Percentiles rank a stretch among this genome's conserved stretches.
Conservation (phyloP, 2,797 vertebrate genomes). For the Characodon lateralis region DNA sequence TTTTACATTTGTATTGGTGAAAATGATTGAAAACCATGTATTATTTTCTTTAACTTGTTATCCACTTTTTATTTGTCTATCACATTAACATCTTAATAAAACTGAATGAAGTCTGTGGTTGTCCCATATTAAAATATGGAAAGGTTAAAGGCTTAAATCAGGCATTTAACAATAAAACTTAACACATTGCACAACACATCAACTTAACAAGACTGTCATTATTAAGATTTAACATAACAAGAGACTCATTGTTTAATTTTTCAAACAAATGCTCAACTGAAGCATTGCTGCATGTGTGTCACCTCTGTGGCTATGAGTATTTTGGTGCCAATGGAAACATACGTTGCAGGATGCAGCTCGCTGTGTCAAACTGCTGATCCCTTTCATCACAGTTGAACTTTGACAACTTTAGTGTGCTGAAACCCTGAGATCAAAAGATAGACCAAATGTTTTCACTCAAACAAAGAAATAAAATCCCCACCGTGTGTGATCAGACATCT, state of each 20-base stretch:
- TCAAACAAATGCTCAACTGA: background rate
- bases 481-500: slow-evolving; percentile 41
- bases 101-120: background rate
- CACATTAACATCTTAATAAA: background rate
- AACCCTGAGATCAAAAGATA: slow-evolving; percentile 17
- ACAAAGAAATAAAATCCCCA: slow-evolving; percentile 23
- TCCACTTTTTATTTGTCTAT: no score
- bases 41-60: no score
- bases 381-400: slow-evolving; percentile 58
- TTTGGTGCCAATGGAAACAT: slow-evolving; percentile 7
- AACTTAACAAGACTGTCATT: background rate
- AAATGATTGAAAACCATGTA: background rate
- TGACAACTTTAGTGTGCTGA: slow-evolving; percentile 41
- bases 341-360: slow-evolving; percentile 4
- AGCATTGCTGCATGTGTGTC: slow-evolving; percentile 10
- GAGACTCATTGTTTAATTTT: background rate
- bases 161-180: no score
- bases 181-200: background rate
- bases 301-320: slow-evolving; percentile 9
- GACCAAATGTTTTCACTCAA: slow-evolving; percentile 55
- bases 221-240: background rate
- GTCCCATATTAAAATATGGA: background rate
- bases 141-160: background rate
- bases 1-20: no score
- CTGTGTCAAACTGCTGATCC: slow-evolving; percentile 1